Base-by-base conservation (phyloP, 2,113 vertebrate species). In the Channa argus region DNA sequence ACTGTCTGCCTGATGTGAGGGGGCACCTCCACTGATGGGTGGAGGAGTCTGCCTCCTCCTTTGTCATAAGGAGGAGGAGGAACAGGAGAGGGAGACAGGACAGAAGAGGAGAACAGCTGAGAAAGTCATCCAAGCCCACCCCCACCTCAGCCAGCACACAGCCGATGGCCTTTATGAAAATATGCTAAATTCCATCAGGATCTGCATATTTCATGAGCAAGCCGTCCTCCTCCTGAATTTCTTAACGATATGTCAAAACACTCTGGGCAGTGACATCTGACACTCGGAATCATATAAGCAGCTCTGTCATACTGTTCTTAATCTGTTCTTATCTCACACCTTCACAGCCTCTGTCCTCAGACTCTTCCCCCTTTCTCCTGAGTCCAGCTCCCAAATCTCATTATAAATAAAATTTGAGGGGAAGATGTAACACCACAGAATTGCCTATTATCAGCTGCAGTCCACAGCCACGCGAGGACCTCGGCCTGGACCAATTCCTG, bases 121-220 rank as follows among this genome's bases (percentile, higher is more conserved):
- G 54, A 58, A 34, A 80, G 51, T 68, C 67, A 54, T 38, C 46
- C 39, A 8, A 14, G 5, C 37, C 55, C 38, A 24, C 36, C 67
- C 60, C 70, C 49, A 36, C 39, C 51, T 47, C 54, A 54, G 11
- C 47, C 51, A 10, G 63, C 75, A 45, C 61, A 74, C 55, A 66
- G 54, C 9, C 6, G 14, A 50, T 8, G 37, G 60, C 72, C 59
- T 60, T 58, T 45, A 67, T 68, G 56, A 70, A 85, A 85, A 87
- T 63, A 74, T 74, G 36, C 61, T 47, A 62, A 82, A 85, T 82
- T 76, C 64, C 85, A 80, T 80, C 77, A 78, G 77, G 71, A 63
- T 79, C 80, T 89, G 87, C 77, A 87, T 81, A 56, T 87, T 89
- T 87, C 71, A 87, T 85, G 80, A 89, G 82, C 68, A 4, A 60